These are phyloP conservation scores for Aphelenchoides fujianensis DNA, from an alignment of 1,140 invertebrate genomes.

Conservation along the genomic window DNA sequence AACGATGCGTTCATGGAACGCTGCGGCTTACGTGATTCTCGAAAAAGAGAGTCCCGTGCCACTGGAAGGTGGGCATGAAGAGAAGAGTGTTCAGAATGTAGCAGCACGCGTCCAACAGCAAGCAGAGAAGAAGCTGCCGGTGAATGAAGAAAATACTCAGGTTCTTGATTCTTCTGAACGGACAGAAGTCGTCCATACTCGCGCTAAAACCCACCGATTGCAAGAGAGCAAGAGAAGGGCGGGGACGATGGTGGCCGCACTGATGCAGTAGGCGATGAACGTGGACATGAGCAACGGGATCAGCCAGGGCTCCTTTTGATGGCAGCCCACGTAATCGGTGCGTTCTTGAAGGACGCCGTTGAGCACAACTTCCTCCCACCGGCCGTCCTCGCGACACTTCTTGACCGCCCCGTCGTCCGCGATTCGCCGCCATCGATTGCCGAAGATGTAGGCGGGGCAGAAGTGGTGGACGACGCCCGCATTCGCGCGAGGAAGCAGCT, in stretches of 20 bases:
- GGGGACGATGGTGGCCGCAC: conserved; percentile 63
- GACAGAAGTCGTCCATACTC: conserved; percentile 35
- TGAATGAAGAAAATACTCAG: conserved; percentile 66
- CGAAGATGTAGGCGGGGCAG: conserved; percentile 41
- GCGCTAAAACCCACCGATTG: conserved; percentile 62
- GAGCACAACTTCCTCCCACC: not conserved
- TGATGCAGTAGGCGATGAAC: conserved; percentile 49
- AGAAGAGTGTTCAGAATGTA: conserved; percentile 63
- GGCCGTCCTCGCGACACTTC: conserved; percentile 10
- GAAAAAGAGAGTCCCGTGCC: conserved; percentile 30
- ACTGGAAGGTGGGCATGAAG: conserved; percentile 60
- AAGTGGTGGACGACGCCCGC: conserved; percentile 27
- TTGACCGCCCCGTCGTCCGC: conserved; percentile 34
- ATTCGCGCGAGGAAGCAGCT: conserved; percentile 33
- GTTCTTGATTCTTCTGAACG: conserved; percentile 41
- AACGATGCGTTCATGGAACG: not conserved
- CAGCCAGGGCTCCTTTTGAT: conserved; percentile 9
- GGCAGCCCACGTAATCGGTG: conserved; percentile 22
- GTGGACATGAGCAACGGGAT: not conserved
- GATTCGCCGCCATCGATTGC: conserved; percentile 20
- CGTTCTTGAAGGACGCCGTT: conserved; percentile 11
- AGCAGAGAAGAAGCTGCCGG: conserved; percentile 66
- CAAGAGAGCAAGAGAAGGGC: conserved; percentile 64
- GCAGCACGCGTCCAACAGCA: conserved; percentile 64
- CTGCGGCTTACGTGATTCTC: conserved; percentile 37